These are phyloP conservation scores for Drosophila truncata DNA, from an alignment of 1,140 invertebrate species.

Conservation along the genomic window DNA sequence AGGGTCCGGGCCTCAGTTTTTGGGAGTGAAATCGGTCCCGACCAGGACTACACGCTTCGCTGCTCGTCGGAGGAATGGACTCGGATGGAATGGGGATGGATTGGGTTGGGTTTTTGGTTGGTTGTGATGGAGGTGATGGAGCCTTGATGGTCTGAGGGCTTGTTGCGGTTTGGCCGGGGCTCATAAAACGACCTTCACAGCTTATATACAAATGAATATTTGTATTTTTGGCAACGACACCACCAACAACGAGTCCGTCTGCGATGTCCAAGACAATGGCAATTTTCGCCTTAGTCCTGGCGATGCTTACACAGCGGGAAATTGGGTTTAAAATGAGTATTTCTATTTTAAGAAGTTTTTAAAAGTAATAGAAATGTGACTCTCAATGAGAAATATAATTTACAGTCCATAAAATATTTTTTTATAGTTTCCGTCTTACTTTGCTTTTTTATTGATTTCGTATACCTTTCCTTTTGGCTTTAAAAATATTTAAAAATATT, in stretches of 20 bases:
- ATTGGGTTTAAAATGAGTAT: not conserved
- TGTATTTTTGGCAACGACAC: slow-evolving; percentile 50
- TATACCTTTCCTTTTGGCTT: too few species aligned
- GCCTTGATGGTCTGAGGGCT: slow-evolving; percentile 14
- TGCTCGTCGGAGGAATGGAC: slow-evolving; percentile 21
- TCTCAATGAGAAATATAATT: too few species aligned
- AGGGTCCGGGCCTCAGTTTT: slow-evolving; percentile 15
- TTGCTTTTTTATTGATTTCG: too few species aligned
- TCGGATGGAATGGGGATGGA: not conserved
- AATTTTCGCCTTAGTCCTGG: slow-evolving; percentile 32
- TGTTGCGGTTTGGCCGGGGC: slow-evolving; percentile 28
- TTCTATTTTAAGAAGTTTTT: not conserved
- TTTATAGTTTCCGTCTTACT: too few species aligned
- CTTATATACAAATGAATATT: slow-evolving; percentile 56
- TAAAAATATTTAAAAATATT: too few species aligned
- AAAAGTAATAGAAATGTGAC: too few species aligned
- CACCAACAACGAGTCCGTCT: slow-evolving; percentile 20
- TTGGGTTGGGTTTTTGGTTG: not conserved
- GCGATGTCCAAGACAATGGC: slow-evolving; percentile 43
- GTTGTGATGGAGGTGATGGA: too few species aligned
- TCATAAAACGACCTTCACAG: slow-evolving; percentile 56
- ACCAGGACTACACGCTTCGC: slow-evolving; percentile 56
- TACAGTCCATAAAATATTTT: too few species aligned
- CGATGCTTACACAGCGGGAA: slow-evolving; percentile 3
- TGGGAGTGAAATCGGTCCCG: slow-evolving; percentile 15